Evolutionary conservation across 2,797 vertebrate species (phyloP).

Genomic region (Phrynocephalus guinanensis): DNA sequence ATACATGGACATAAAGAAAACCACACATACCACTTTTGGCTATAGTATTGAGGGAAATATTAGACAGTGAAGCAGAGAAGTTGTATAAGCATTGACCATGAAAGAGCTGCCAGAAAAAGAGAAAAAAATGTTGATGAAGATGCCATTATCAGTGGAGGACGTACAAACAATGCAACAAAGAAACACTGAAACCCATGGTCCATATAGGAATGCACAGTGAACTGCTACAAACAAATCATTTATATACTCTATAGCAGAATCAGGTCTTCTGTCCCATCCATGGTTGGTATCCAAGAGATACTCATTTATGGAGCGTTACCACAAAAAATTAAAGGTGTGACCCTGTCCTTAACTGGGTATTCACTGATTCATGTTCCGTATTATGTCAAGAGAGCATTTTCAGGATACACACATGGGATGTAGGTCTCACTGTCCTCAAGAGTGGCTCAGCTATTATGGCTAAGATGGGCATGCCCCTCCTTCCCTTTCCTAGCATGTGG

Average conservation of each 20-base stretch:
- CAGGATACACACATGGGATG: too few relatives aligned
- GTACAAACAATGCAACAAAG: constrained; percentile 39
- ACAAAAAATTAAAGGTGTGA: background rate
- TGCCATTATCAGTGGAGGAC: constrained; percentile 58
- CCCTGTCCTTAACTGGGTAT: background rate
- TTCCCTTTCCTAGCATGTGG: background rate
- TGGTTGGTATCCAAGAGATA: background rate
- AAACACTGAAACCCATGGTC: constrained; percentile 24
- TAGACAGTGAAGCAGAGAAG: constrained; percentile 86
- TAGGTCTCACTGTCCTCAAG: background rate
- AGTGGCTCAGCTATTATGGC: background rate
- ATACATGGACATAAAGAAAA: constrained; percentile 74
- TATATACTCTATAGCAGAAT: background rate
- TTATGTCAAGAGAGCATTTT: background rate
- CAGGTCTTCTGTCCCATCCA: background rate
- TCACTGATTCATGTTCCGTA: background rate
- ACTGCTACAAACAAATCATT: background rate
- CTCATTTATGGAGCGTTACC: background rate
- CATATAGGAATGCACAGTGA: background rate
- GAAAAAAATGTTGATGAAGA: constrained; percentile 71
- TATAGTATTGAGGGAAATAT: constrained; percentile 84
- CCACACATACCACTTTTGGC: constrained; percentile 84
- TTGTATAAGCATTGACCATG: constrained; percentile 82
- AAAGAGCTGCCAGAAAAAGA: constrained; percentile 81
- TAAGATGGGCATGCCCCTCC: too few relatives aligned